Base-by-base conservation (phyloP, 2,113 vertebrate genomes). In the Pelvicachromis taeniatus region DNA sequence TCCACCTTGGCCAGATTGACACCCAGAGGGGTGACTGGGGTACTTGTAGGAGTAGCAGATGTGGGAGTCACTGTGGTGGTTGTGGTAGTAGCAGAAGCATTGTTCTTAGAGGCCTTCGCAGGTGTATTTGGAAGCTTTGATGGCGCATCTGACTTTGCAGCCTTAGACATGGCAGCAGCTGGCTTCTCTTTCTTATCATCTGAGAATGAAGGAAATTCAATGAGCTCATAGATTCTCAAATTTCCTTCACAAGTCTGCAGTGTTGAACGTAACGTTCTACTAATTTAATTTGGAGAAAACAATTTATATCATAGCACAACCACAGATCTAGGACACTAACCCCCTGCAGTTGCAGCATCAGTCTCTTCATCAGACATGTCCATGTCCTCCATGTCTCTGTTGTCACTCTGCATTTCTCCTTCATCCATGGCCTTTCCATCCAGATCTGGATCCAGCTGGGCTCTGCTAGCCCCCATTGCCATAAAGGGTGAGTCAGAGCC, bases 1-100 rank as follows among this genome's bases (percentile, higher is more conserved):
- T 99, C 99, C 90, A 99, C 98, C 12, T 99, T 99, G 82, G 98
- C 98, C 89, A 99, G 93, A 93, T 98, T 99, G 75, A 96, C 91
- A 63, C 97, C 97, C 91, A 99, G 89, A 3, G 91, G 9, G n/a
- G 92, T 80, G 90, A 95, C 9, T 82, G 94, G 81, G 77, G 10
- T 0, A 70, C 93, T 85, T 87, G 94, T 1, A 93, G 80, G 77
- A 77, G 56, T 88, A 94, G 80, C 35, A 16, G 90, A 63, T 33
- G 96, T 58, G 77, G 95, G 86, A 75, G 48, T 3, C 75, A 94
- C 80, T 91, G 97, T 1, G 84, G 87, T 86, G 80, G 50, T 87
- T 81, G 85, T 29, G 16, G 89, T 13, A 33, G 26, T 31, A 75
- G 91, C 42, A 0, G 92, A 31, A 9, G 87, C 29, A 11, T 81